Evolutionary conservation across 2,797 vertebrate genomes (phyloP).

Genomic region (Poeciliopsis gracilis): DNA sequence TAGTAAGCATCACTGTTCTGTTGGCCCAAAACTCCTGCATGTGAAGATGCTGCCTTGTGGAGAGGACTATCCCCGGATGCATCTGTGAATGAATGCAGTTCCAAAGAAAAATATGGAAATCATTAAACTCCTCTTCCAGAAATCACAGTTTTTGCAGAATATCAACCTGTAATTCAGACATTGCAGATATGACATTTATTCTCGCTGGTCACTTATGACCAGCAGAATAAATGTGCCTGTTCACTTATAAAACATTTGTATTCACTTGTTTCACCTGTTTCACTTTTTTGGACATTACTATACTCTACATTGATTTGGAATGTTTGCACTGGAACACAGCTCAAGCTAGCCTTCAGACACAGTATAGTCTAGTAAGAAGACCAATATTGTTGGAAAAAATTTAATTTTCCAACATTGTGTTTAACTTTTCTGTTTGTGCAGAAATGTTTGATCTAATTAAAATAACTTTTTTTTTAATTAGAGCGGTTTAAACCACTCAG

Average conservation of each 20-base stretch:
- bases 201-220: no score
- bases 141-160: neutral
- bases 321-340: constrained; percentile 12
- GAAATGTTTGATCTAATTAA: neutral
- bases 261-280: neutral
- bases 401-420: neutral
- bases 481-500: neutral
- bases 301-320: neutral
- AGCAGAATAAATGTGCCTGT: neutral
- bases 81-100: neutral
- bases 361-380: no score
- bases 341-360: accelerated
- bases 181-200: neutral
- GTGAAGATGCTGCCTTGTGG: neutral
- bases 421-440: neutral
- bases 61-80: constrained; percentile 5
- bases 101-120: neutral
- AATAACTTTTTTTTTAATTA: no score
- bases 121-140: neutral
- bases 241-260: neutral
- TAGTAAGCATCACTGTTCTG: neutral
- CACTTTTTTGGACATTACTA: neutral
- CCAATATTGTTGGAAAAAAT: no score
- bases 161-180: neutral
- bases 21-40: neutral